Evolutionary conservation across 2,797 vertebrate species (phyloP).

Genomic region (Euthynnus affinis): DNA sequence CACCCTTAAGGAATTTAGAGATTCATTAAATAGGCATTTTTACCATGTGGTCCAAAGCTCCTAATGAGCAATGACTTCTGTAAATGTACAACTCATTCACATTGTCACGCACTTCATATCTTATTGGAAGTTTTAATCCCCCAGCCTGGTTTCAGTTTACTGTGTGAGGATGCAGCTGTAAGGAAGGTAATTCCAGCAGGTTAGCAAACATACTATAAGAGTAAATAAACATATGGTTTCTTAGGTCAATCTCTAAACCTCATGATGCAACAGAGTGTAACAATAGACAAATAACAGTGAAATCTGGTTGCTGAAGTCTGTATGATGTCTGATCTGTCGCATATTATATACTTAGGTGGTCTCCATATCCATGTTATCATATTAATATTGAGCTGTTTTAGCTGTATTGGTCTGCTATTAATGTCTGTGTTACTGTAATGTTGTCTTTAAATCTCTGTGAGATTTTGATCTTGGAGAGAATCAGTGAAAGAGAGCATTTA

Average conservation of each 20-base stretch:
- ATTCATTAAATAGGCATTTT: conserved; percentile 49
- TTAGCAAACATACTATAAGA: conserved; percentile 4
- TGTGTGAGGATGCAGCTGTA: conserved; percentile 25
- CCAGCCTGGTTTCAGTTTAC: conserved; percentile 38
- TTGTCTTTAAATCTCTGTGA: background rate
- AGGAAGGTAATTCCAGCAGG: conserved; percentile 14
- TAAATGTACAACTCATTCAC: conserved; percentile 46
- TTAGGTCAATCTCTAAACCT: background rate
- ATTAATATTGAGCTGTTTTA: background rate
- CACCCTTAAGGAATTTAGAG: conserved; percentile 36
- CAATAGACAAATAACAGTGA: background rate
- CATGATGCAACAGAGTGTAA: background rate
- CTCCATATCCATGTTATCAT: background rate
- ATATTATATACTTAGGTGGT: background rate
- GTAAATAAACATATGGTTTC: background rate
- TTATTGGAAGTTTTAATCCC: conserved; percentile 33
- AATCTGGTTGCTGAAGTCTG: conserved; percentile 2
- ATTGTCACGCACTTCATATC: conserved; percentile 44
- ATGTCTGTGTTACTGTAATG: background rate
- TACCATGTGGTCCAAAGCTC: conserved; percentile 37
- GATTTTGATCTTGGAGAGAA: background rate
- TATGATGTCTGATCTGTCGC: conserved; percentile 14
- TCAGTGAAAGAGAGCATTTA: background rate
- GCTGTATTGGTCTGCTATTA: background rate
- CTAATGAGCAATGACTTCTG: conserved; percentile 47